phyloP scores from a whole-genome alignment of 1,140 invertebrate species.

The Drosophila obscura region DNA sequence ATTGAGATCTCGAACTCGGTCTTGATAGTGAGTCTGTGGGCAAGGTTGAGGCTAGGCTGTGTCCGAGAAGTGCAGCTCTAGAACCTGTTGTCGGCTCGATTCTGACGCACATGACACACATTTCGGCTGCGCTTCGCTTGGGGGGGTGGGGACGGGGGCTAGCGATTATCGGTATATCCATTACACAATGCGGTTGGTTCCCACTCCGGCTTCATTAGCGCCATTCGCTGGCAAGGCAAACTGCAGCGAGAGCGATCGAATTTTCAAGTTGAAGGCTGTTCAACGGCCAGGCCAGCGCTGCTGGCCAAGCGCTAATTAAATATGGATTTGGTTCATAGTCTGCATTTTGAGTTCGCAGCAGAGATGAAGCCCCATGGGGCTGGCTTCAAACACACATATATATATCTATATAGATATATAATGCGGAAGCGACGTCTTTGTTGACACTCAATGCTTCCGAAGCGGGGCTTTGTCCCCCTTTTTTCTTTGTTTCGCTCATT shows the following conservation, averaged over 20 bases:
- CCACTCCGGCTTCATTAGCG: slow-evolving; percentile 32
- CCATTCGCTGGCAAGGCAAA: slow-evolving; percentile 42
- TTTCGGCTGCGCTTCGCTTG: neutral
- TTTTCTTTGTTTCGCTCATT: slow-evolving; percentile 24
- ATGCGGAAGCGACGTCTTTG: slow-evolving; percentile 60
- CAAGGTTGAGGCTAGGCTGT: slow-evolving; percentile 35
- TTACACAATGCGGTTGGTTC: no score
- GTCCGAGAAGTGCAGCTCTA: slow-evolving; percentile 37
- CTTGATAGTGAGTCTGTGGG: neutral
- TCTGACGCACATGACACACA: slow-evolving; percentile 55
- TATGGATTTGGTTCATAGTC: slow-evolving; percentile 73
- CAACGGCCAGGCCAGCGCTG: slow-evolving; percentile 36
- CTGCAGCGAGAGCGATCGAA: slow-evolving; percentile 38
- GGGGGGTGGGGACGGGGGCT: slow-evolving; percentile 6
- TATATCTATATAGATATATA: neutral
- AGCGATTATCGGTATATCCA: slow-evolving; percentile 12
- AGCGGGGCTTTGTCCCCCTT: slow-evolving; percentile 29
- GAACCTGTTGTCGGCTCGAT: slow-evolving; percentile 48
- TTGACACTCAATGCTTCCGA: slow-evolving; percentile 3
- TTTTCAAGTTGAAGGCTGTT: slow-evolving; percentile 74
- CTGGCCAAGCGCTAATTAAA: slow-evolving; percentile 46
- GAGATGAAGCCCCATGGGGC: slow-evolving; percentile 11
- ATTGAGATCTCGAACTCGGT: slow-evolving; percentile 34
- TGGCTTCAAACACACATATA: neutral
- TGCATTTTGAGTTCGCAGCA: slow-evolving; percentile 58